Conservation (phyloP, 2,888 invertebrate genomes). For the Folsomia candida region DNA sequence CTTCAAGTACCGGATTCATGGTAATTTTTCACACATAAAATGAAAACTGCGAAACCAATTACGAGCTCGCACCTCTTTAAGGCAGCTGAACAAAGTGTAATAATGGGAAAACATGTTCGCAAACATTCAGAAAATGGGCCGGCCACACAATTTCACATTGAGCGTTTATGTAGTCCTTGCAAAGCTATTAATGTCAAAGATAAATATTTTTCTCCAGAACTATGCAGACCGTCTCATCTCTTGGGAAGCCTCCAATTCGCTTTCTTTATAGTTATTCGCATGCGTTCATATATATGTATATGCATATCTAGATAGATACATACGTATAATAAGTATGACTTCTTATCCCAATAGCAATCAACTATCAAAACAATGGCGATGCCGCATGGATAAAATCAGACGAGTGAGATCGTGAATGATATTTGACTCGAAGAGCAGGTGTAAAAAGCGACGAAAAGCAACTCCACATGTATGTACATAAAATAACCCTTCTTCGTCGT, state of each 20-base stretch:
- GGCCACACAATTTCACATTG: neutral
- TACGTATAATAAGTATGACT: neutral
- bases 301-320: neutral
- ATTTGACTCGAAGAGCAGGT: neutral
- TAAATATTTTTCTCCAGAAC: neutral
- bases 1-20: constrained; percentile 35
- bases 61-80: constrained; percentile 41
- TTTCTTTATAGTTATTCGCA: neutral
- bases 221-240: neutral
- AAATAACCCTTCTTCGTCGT: too few species aligned
- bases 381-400: neutral
- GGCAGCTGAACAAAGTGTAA: constrained; percentile 18
- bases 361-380: neutral
- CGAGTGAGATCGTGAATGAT: neutral
- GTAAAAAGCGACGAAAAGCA: neutral
- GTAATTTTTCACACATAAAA: constrained; percentile 43
- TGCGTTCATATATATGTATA: neutral
- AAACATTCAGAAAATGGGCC: constrained; percentile 5
- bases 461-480: neutral
- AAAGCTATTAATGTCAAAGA: neutral
- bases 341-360: neutral
- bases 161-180: neutral
- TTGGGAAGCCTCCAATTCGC: neutral
- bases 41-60: constrained; percentile 30
- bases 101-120: constrained; percentile 14